Evolutionary conservation across 35 echinoderm and acorn worm species (phyloP), one percentile per base, ranked within the genome.

Genomic region (Heliocidaris erythrogramma): DNA sequence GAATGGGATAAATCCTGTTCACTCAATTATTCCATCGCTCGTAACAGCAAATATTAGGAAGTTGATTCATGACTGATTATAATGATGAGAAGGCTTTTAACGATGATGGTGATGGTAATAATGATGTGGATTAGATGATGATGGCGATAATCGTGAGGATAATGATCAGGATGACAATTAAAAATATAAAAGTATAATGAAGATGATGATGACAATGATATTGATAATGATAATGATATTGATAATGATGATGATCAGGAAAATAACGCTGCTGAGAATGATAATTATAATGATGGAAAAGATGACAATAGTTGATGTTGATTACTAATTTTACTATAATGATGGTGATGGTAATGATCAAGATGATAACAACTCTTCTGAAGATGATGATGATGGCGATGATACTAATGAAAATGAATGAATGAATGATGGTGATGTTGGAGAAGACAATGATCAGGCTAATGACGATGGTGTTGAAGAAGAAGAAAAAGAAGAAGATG

Each of bases 81-180:
- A 42, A 42, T 42, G 35, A 3, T 42, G 35, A 42, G 3, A 42
- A 42, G 35, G 35, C 35, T 14, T 56, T 56, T 56, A 10, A 12
- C 11, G 61, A 21, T 7, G 61, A 71, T 24, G 60, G 21, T 69
- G 60, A 27, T 69, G 65, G 27, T 42, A 42, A 42, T 42, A 42
- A 42, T 42, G 35, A 42, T 42, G 69, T 84, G n/a, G 69, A 29
- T 84, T 14, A 1, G n/a, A 84, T 18, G 88, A 90, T 59, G 94
- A 95, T 90, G 48, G 17, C 56, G 47, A 95, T 90, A 86, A 85
- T 85, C 30, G 85, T 47, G 93, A 94, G 29, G 61, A 85, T 84
- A 61, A 94, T 84, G 93, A 94, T n/a, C n/a, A n/a, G n/a, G n/a
- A n/a, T n/a, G n/a, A n/a, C n/a, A n/a, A n/a, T n/a, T n/a, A n/a